These are phyloP conservation scores for Pteropus alecto DNA, from an alignment of 2,113 vertebrate genomes.

Conservation along the genomic window DNA sequence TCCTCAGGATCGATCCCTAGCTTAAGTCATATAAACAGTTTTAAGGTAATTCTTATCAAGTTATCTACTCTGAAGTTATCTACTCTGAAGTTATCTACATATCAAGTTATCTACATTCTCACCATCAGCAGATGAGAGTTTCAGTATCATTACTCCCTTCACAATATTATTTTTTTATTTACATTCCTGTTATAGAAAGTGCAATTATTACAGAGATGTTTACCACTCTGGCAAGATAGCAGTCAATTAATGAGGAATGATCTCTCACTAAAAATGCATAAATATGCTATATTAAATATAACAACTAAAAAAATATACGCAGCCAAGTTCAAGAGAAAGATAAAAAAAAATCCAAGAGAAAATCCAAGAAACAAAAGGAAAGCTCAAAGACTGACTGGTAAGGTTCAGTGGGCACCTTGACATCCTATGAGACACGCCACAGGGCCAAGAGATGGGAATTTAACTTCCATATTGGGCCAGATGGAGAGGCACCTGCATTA, in stretches of 20 bases:
- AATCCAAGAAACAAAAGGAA: neutral
- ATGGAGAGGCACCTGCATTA: neutral
- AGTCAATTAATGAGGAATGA: neutral
- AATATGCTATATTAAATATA: neutral
- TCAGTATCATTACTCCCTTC: neutral
- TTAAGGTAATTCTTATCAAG: neutral
- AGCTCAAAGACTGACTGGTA: neutral
- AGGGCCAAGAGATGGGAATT: neutral
- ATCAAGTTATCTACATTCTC: neutral
- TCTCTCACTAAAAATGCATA: neutral
- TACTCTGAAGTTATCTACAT: too few relatives aligned
- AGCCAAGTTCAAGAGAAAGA: neutral
- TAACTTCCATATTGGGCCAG: neutral
- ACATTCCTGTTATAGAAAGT: neutral
- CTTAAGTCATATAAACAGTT: neutral
- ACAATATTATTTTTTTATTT: neutral
- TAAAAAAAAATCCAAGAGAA: neutral
- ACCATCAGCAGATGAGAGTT: neutral
- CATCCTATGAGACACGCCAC: neutral
- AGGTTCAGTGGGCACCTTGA: neutral
- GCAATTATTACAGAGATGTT: neutral
- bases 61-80: neutral
- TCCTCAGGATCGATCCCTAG: neutral
- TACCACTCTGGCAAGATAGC: neutral
- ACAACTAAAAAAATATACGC: neutral